Percentiles rank a stretch among this genome's conserved stretches.
These are phyloP conservation scores for Sinocyclocheilus rhinocerous DNA, from an alignment of 2,113 vertebrate genomes.

Conservation along the genomic window DNA sequence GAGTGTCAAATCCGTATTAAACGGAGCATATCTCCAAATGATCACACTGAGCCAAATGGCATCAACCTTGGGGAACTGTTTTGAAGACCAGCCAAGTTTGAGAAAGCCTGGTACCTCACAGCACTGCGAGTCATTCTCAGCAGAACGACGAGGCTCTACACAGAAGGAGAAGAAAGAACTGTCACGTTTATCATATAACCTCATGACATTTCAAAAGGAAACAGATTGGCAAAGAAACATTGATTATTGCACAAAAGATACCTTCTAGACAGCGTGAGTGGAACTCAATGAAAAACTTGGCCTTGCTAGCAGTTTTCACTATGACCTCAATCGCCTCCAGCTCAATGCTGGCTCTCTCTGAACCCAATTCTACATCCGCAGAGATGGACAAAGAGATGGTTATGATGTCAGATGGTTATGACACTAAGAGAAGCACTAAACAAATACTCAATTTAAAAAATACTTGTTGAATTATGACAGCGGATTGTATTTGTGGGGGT, in stretches of 20 bases:
- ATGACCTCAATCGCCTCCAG: conserved; percentile 83
- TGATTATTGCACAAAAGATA: conserved; percentile 48
- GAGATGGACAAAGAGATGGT: background rate
- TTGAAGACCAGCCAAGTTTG: conserved; percentile 82
- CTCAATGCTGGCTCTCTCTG: conserved; percentile 79
- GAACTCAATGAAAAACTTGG: conserved; percentile 87
- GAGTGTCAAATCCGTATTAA: background rate
- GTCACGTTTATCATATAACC: conserved; percentile 16
- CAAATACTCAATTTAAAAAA: background rate
- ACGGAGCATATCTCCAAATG: background rate
- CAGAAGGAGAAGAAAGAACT: conserved; percentile 29
- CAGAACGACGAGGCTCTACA: conserved; percentile 79
- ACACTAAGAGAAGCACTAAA: conserved; percentile 1
- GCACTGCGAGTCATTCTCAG: conserved; percentile 83
- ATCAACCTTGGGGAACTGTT: conserved; percentile 83
- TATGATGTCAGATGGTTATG: background rate
- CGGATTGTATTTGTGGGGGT: background rate
- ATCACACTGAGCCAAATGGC: background rate
- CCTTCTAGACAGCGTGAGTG: conserved; percentile 84
- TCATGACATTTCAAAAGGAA: background rate
- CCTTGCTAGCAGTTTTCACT: conserved; percentile 83
- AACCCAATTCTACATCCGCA: conserved; percentile 66
- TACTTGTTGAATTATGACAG: background rate
- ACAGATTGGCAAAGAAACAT: background rate
- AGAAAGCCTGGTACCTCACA: conserved; percentile 84